Conservation (phyloP, 2,888 invertebrate species). For the Ferdinandea cuprea region DNA sequence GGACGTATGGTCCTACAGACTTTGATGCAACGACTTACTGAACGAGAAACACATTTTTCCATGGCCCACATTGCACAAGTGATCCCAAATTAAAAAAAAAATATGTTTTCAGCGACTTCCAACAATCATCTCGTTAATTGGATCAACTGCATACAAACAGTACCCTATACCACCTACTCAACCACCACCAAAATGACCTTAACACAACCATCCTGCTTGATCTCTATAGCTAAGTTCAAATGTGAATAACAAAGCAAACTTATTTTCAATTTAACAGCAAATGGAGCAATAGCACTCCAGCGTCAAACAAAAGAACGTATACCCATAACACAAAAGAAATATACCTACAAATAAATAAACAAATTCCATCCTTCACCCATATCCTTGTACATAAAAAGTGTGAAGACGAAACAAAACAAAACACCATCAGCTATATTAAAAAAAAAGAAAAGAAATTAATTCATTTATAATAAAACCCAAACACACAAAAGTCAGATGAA, state of each 20-base stretch:
- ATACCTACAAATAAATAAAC: constrained; percentile 37
- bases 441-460: constrained; percentile 46
- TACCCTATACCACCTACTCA: not conserved
- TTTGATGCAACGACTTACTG: no score
- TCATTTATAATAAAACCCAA: constrained; percentile 54
- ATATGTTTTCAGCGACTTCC: no score
- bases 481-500: constrained; percentile 60
- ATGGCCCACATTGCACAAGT: no score
- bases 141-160: not conserved
- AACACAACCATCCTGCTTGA: constrained; percentile 14
- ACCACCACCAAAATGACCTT: constrained; percentile 15
- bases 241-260: constrained; percentile 20
- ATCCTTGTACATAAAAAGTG: constrained; percentile 27
- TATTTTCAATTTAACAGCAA: constrained; percentile 44
- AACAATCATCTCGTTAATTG: no score
- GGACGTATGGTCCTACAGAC: no score
- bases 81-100: no score
- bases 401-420: constrained; percentile 28
- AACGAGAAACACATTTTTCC: no score
- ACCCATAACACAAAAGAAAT: constrained; percentile 40
- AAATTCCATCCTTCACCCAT: constrained; percentile 54
- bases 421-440: constrained; percentile 33
- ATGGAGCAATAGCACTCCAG: constrained; percentile 1
- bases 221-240: constrained; percentile 21
- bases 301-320: constrained; percentile 25